phyloP scores from a whole-genome alignment of 2,113 vertebrate species.

The Phaethon lepturus region DNA sequence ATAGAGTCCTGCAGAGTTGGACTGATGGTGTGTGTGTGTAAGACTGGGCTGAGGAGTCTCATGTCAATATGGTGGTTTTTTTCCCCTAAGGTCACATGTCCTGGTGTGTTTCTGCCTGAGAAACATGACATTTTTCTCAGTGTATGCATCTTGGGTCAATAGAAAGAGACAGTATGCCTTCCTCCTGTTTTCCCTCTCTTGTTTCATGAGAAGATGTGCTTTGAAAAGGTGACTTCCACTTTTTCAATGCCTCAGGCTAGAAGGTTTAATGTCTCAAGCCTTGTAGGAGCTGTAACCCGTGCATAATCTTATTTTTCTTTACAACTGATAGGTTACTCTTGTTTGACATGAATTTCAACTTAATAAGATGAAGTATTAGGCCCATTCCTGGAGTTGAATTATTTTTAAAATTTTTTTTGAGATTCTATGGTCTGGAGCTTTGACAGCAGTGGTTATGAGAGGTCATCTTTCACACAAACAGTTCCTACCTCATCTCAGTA shows the following conservation, averaged over 20 bases:
- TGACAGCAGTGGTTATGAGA: background rate
- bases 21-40: no score
- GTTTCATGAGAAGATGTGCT: slow-evolving; percentile 79
- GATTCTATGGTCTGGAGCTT: background rate
- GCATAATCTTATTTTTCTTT: background rate
- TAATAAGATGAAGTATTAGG: background rate
- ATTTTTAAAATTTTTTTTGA: background rate
- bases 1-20: background rate
- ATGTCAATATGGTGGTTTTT: no score
- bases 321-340: background rate
- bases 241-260: background rate
- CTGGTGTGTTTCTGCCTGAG: slow-evolving; percentile 76
- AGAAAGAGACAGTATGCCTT: slow-evolving; percentile 71
- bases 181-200: slow-evolving; percentile 77
- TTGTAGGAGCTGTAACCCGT: background rate
- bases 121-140: slow-evolving; percentile 80
- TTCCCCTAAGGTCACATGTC: slow-evolving; percentile 40
- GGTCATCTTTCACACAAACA: background rate
- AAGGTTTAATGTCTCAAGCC: background rate
- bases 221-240: slow-evolving; percentile 80
- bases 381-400: background rate
- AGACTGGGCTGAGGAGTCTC: no score
- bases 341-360: background rate
- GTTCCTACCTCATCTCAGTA: background rate
- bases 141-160: slow-evolving; percentile 77